phyloP scores from a whole-genome alignment of 1,140 invertebrate species.

The Druon quercuslanigerum region DNA sequence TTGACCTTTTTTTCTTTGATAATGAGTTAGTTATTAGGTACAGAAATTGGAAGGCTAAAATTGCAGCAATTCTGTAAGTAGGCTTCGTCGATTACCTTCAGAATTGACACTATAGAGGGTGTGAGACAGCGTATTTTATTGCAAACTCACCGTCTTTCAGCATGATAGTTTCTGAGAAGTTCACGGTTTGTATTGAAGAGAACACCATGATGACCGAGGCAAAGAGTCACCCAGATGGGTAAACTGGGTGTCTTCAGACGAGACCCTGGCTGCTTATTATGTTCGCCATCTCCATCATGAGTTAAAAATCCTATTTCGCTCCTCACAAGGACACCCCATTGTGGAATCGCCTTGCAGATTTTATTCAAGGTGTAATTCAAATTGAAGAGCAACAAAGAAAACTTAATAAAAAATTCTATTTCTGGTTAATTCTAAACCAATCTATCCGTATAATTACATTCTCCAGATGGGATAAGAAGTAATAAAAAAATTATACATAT shows the following conservation, averaged over 20 bases:
- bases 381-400: background rate
- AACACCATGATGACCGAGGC: conserved; percentile 84
- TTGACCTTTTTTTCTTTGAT: background rate
- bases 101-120: background rate
- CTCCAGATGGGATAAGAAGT: too few relatives aligned
- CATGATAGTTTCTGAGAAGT: conserved; percentile 87
- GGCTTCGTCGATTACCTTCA: conserved; percentile 1
- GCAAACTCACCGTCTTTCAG: conserved; percentile 81
- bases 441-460: too few relatives aligned
- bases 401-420: background rate
- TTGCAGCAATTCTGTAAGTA: conserved; percentile 16
- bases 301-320: conserved; percentile 84
- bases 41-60: background rate
- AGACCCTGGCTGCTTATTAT: conserved; percentile 81
- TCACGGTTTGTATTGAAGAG: conserved; percentile 88
- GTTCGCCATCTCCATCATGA: conserved; percentile 78
- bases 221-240: conserved; percentile 88
- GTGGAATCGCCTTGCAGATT: conserved; percentile 80
- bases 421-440: too few relatives aligned
- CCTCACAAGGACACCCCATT: conserved; percentile 83
- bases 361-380: background rate
- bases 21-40: conserved; percentile 6
- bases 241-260: conserved; percentile 88
- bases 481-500: too few relatives aligned
- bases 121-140: conserved; percentile 14